A percentile compares a stretch with the other conserved stretches of the same genome.
These are phyloP conservation scores for Bimastos eiseni DNA, from an alignment of 2,888 invertebrate species.

Conservation along the genomic window DNA sequence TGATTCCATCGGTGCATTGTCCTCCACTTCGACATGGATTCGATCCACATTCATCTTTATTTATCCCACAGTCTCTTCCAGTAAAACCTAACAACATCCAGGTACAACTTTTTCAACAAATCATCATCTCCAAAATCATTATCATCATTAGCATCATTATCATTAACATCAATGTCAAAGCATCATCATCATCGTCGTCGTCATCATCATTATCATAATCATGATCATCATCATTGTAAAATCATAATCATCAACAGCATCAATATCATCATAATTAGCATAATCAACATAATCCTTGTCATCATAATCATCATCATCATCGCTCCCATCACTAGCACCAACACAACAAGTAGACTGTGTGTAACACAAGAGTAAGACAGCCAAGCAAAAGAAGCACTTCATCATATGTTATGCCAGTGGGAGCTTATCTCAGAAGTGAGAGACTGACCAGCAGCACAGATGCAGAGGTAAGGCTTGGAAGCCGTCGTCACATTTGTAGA, in stretches of 20 bases:
- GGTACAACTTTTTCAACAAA: too few relatives aligned
- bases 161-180: too few relatives aligned
- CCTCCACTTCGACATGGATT: slow-evolving; percentile 38
- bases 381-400: too few relatives aligned
- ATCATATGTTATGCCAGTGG: too few relatives aligned
- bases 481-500: neutral
- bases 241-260: neutral
- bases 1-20: slow-evolving; percentile 31
- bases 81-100: slow-evolving; percentile 24
- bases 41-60: slow-evolving; percentile 38
- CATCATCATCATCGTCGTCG: neutral
- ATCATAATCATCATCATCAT: neutral
- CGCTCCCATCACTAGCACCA: neutral
- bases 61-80: slow-evolving; percentile 34
- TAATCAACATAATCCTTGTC: too few relatives aligned
- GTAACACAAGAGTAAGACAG: too few relatives aligned
- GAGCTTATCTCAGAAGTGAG: too few relatives aligned
- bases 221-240: too few relatives aligned
- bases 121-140: too few relatives aligned
- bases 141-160: too few relatives aligned
- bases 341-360: too few relatives aligned
- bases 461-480: neutral
- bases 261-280: neutral
- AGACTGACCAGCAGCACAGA: slow-evolving; percentile 14
- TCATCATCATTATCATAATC: too few relatives aligned